Evolutionary conservation across 2,797 vertebrate genomes (phyloP).

Genomic region (Silurus aristotelis): DNA sequence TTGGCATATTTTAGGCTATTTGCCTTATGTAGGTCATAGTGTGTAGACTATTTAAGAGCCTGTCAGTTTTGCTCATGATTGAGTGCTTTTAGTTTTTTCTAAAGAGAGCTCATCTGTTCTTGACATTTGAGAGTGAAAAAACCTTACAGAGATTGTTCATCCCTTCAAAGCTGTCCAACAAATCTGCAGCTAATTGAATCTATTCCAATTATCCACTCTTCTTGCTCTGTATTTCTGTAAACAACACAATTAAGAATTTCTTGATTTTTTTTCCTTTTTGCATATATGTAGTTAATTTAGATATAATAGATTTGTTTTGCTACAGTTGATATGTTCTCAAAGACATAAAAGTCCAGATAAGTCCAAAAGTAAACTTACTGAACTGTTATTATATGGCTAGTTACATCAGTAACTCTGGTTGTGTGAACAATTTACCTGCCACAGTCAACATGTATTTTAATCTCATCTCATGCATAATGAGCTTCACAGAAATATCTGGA

Average conservation of each 20-base stretch:
- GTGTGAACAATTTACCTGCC: not conserved
- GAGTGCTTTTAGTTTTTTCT: constrained; percentile 2
- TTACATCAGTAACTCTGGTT: not conserved
- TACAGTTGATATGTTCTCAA: not conserved
- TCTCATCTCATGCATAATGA: not conserved
- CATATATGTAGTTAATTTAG: not conserved
- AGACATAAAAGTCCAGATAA: not conserved
- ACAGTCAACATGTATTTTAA: not conserved
- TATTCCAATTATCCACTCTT: not conserved
- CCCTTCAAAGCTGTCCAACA: constrained; percentile 7
- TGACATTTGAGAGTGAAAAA: constrained; percentile 30
- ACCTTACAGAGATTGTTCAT: not conserved
- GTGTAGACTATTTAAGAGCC: constrained; percentile 24
- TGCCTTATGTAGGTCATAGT: constrained; percentile 31
- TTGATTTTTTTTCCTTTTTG: not conserved
- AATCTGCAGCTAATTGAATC: constrained; percentile 8
- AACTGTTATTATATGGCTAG: not conserved
- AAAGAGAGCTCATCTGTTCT: constrained; percentile 35
- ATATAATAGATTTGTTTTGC: not conserved
- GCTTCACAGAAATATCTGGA: not conserved
- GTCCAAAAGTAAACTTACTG: not conserved
- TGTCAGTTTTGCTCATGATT: constrained; percentile 23
- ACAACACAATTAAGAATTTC: not conserved
- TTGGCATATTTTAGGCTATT: not conserved
- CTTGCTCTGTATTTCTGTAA: not conserved